These are phyloP conservation scores for Hypomecis punctinalis DNA, from an alignment of 2,888 invertebrate genomes.

Conservation along the genomic window DNA sequence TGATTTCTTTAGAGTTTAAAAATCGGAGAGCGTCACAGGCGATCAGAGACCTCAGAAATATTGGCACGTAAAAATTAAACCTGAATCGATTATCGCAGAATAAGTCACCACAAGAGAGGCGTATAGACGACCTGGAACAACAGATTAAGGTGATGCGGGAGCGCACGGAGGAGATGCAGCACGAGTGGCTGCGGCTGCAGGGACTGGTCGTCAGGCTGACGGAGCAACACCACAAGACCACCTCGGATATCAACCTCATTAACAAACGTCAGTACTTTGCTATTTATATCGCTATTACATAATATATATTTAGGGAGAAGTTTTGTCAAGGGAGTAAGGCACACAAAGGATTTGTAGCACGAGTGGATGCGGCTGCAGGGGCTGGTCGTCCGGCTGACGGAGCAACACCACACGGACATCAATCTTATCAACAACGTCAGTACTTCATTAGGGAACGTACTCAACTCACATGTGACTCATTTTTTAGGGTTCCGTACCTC, in stretches of 20 bases:
- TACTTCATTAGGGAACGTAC: too few relatives aligned
- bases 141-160: slow-evolving; percentile 86
- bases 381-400: too few relatives aligned
- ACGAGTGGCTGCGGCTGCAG: slow-evolving; percentile 91
- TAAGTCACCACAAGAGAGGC: slow-evolving; percentile 84
- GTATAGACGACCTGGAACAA: slow-evolving; percentile 87
- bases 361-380: too few relatives aligned
- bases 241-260: slow-evolving; percentile 88
- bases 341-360: too few relatives aligned
- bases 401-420: too few relatives aligned
- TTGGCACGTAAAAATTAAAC: not conserved
- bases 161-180: slow-evolving; percentile 87
- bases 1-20: too few relatives aligned
- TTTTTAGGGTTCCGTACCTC: too few relatives aligned
- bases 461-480: too few relatives aligned
- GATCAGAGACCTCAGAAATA: too few relatives aligned
- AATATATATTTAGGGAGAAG: not conserved
- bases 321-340: too few relatives aligned
- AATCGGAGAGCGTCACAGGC: too few relatives aligned
- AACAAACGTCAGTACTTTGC: slow-evolving; percentile 86
- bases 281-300: not conserved
- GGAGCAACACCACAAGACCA: slow-evolving; percentile 87
- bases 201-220: slow-evolving; percentile 89
- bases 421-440: too few relatives aligned
- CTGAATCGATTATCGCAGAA: slow-evolving; percentile 40